Evolutionary conservation across 2,797 vertebrate species (phyloP).

Genomic region (Catharus ustulatus): DNA sequence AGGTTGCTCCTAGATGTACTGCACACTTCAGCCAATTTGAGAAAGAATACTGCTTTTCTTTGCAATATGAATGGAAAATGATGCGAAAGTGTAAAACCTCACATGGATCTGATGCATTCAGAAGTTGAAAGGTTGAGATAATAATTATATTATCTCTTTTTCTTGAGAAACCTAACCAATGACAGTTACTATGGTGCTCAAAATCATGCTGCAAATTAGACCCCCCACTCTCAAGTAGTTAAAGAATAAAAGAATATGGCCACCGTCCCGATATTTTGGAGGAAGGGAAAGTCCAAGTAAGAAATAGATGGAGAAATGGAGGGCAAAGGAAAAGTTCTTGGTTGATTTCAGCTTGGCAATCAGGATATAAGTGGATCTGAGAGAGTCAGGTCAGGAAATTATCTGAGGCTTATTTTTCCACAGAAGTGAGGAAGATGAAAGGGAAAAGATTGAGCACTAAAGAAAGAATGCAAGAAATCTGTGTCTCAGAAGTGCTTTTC

Average conservation of each 20-base stretch:
- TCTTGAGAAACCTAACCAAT: background rate
- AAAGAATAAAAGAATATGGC: background rate
- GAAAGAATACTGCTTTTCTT: background rate
- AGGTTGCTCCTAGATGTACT: background rate
- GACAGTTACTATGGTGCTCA: background rate
- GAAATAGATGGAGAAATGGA: background rate
- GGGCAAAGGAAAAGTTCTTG: background rate
- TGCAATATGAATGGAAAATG: background rate
- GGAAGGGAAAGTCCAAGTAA: background rate
- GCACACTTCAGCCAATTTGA: background rate
- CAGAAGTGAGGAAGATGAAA: background rate
- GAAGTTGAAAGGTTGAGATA: background rate
- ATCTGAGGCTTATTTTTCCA: background rate
- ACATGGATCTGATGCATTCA: background rate
- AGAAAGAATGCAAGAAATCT: background rate
- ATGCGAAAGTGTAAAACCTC: background rate
- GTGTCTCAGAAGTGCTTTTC: background rate
- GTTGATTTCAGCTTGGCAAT: background rate
- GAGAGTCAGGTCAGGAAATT: background rate
- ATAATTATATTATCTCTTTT: background rate
- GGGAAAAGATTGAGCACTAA: background rate
- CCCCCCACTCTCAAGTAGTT: background rate
- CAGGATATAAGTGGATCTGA: background rate
- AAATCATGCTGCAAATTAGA: background rate
- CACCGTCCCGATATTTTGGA: background rate